Percentiles rank a stretch among this genome's conserved stretches.
These are phyloP conservation scores for Rhynchotus rufescens DNA, from an alignment of 2,797 vertebrate genomes.

Conservation along the genomic window DNA sequence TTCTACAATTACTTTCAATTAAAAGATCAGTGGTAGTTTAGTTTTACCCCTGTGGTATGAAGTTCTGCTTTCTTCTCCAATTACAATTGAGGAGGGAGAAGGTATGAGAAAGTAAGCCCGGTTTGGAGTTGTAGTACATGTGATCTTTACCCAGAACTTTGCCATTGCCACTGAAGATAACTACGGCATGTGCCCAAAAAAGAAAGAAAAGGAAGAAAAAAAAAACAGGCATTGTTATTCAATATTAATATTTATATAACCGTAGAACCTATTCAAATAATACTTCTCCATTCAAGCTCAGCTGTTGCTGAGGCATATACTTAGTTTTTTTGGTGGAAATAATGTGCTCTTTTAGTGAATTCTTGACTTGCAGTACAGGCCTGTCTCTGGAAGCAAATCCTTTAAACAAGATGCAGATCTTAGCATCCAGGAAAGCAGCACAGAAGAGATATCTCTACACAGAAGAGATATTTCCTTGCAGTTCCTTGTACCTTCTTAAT, in stretches of 20 bases:
- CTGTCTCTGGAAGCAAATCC: background rate
- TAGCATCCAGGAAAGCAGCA: background rate
- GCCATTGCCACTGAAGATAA: background rate
- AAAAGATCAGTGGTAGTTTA: conserved; percentile 68
- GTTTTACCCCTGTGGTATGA: background rate
- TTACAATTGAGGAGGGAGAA: conserved; percentile 5
- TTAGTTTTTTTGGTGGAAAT: background rate
- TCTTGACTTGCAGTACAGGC: background rate
- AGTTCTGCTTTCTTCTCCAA: conserved; percentile 6
- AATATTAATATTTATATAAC: background rate
- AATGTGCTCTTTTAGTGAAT: background rate
- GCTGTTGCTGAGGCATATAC: background rate
- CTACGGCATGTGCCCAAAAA: background rate
- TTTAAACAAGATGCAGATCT: background rate
- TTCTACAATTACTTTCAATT: conserved; percentile 72
- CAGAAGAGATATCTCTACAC: background rate
- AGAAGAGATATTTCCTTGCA: conserved; percentile 9
- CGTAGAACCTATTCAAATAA: background rate
- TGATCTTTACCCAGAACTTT: background rate
- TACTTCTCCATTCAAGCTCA: background rate
- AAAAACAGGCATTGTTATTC: background rate
- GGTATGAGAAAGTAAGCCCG: conserved; percentile 14
- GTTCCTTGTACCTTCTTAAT: conserved; percentile 20
- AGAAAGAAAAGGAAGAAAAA: background rate
- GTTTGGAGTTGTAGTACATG: background rate